phyloP scores from a whole-genome alignment of 2,888 invertebrate species.

The Peribatodes rhomboidaria region DNA sequence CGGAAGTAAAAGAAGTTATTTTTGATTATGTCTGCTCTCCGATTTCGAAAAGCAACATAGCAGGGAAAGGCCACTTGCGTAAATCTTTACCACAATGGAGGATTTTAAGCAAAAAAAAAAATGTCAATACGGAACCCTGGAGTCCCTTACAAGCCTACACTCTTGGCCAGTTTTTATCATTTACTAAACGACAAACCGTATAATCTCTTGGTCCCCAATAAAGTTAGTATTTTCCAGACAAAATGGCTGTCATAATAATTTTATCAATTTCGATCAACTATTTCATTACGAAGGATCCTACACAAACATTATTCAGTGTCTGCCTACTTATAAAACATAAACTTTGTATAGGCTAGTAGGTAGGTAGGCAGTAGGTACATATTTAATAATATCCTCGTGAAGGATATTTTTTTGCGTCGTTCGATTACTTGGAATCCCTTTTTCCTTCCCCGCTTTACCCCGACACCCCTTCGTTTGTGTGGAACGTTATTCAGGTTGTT shows the following conservation, averaged over 20 bases:
- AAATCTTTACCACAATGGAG: not conserved
- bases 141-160: not conserved
- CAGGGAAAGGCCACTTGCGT: not conserved
- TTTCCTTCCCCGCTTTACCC: constrained; percentile 28
- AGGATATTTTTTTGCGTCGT: constrained; percentile 29
- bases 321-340: constrained; percentile 37
- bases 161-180: not conserved
- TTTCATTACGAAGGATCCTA: constrained; percentile 13
- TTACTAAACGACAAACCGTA: not conserved
- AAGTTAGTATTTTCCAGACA: constrained; percentile 2
- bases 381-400: constrained; percentile 17
- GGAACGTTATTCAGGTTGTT: constrained; percentile 23
- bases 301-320: constrained; percentile 18
- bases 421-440: constrained; percentile 31
- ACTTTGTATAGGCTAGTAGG: constrained; percentile 23
- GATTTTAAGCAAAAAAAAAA: not conserved
- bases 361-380: too few relatives aligned
- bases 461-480: constrained; percentile 6
- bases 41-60: not conserved
- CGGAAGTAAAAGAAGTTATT: too few relatives aligned
- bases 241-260: not conserved
- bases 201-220: not conserved
- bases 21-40: too few relatives aligned
- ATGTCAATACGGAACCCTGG: not conserved
- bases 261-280: constrained; percentile 4